Evolutionary conservation across 1,140 invertebrate species (phyloP), one percentile per base, ranked within the genome.

Genomic region (Popillia japonica): DNA sequence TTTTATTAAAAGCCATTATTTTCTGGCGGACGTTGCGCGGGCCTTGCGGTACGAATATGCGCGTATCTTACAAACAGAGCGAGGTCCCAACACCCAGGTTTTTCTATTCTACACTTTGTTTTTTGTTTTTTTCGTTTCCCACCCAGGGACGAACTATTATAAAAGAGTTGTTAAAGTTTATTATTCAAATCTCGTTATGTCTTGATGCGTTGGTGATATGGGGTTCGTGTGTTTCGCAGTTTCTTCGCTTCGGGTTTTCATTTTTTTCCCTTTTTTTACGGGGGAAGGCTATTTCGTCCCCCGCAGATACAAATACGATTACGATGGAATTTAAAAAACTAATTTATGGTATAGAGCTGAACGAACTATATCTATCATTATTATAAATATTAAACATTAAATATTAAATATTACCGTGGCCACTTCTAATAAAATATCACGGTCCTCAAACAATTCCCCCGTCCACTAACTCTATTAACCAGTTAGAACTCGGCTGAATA

Each of bases 1-100:
- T 86, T 85, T 86, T 86, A 86, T 86, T 85, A 86, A 73, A 85
- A 86, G 84, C 85, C 85, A 86, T 86, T 86, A 85, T 83, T 85
- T 85, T 83, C 72, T 73, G 40, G 27, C 40, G 27, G 72, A 64
- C 72, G 40, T 40, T 73, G 72, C 72, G 72, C 72, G 72, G 72
- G 72, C 34, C 72, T 73, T 64, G 61, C 17, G 61, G 61, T 64
- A 22, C n/a, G 17, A 27, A 64, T 64, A 27, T 64, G 61, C 61
- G 61, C 61, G 61, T 64, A 64, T 64, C 61, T 64, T 64, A 27
- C 61, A 20, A n/a, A n/a, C 61, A 64, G n/a, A 64, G 17, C 61
- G 61, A 48, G n/a, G 44, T 64, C 61, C 20, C 20, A 64, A 64
- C 17, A 64, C 61, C 61, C n/a, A n/a, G 61, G 61, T 27, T 64